phyloP scores from a whole-genome alignment of 2,888 invertebrate genomes.

The Mycalesis mineus region DNA sequence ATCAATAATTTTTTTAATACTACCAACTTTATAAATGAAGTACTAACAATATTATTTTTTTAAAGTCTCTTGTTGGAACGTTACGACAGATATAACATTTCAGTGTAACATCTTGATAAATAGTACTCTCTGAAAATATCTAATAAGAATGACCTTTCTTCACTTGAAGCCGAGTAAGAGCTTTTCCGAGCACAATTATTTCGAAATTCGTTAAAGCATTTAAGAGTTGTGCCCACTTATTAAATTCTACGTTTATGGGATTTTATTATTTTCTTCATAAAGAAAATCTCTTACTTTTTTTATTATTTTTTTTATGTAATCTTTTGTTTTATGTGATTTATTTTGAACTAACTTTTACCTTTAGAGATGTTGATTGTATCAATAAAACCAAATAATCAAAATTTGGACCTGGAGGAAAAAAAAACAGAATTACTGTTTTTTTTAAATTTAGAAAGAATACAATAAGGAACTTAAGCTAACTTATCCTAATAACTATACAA shows the following conservation, averaged over 20 bases:
- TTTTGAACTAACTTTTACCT: no score
- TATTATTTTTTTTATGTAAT: background rate
- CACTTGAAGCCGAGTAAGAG: conserved; percentile 4
- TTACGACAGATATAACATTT: background rate
- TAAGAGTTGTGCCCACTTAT: background rate
- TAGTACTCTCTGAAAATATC: background rate
- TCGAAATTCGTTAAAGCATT: conserved; percentile 3
- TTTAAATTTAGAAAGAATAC: no score
- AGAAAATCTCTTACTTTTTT: background rate
- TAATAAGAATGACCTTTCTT: conserved; percentile 9
- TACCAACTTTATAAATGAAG: no score
- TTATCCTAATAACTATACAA: no score
- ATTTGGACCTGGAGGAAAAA: no score
- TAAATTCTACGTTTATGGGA: conserved; percentile 6
- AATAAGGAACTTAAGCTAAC: no score
- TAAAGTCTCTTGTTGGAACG: background rate
- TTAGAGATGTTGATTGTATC: no score
- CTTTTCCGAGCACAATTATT: conserved; percentile 8
- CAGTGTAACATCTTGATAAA: background rate
- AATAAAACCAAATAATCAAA: no score
- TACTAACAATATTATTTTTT: background rate
- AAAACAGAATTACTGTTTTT: no score
- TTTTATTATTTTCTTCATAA: conserved; percentile 4
- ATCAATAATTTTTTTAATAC: no score
- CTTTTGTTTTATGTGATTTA: background rate